Conservation (phyloP, 2,797 vertebrate species). For the Catharus ustulatus region DNA sequence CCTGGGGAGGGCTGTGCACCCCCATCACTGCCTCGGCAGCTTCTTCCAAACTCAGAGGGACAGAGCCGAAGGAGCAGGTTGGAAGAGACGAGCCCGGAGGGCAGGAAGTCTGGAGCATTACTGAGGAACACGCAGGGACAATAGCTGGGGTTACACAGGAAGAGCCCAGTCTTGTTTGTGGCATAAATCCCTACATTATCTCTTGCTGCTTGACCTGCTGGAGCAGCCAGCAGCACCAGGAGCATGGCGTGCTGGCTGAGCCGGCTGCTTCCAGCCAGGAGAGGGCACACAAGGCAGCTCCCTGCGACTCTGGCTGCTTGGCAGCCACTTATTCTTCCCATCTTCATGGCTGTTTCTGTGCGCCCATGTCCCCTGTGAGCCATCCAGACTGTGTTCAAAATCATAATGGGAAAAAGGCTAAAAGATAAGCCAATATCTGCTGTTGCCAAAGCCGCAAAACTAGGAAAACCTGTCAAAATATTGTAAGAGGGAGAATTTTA, state of each 20-base stretch:
- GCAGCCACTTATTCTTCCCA: background rate
- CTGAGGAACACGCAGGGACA: background rate
- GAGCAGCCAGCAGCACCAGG: background rate
- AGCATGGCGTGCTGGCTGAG: background rate
- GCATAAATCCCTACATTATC: constrained; percentile 36
- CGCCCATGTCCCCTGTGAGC: background rate
- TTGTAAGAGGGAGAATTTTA: background rate
- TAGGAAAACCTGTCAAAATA: constrained; percentile 54
- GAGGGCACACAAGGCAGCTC: constrained; percentile 55
- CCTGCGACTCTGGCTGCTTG: background rate
- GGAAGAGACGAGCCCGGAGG: background rate
- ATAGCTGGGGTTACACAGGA: background rate
- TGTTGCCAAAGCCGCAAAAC: background rate
- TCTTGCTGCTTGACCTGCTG: constrained; percentile 24
- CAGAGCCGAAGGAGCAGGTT: background rate
- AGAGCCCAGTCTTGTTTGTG: constrained; percentile 5
- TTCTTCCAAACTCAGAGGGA: background rate
- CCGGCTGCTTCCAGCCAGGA: constrained; percentile 59
- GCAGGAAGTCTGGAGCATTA: background rate
- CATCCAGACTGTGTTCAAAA: constrained; percentile 24
- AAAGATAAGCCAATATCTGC: constrained; percentile 29
- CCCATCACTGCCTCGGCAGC: background rate
- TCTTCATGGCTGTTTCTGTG: background rate
- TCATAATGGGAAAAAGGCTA: background rate
- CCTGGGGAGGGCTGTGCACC: background rate